A percentile compares a stretch with the other conserved stretches of the same genome.
phyloP scores from a whole-genome alignment of 2,113 vertebrate species.

The Lamprotornis superbus region DNA sequence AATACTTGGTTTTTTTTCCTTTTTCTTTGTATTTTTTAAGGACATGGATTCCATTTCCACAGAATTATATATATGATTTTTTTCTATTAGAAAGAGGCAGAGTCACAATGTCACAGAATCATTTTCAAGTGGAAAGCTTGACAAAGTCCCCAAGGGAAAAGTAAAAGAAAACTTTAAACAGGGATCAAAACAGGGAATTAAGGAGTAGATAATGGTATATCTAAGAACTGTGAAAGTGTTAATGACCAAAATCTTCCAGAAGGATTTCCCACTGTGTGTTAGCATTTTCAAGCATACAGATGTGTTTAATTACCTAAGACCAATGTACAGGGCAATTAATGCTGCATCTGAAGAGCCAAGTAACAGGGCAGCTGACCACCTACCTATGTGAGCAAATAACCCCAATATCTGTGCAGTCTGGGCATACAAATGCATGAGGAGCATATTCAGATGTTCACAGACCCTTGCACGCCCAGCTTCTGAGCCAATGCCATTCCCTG shows the following conservation, averaged over 20 bases:
- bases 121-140: neutral
- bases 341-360: neutral
- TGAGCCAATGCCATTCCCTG: neutral
- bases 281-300: neutral
- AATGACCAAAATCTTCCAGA: neutral
- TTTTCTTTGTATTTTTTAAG: neutral
- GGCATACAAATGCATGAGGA: neutral
- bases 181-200: neutral
- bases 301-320: constrained; percentile 3
- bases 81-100: neutral
- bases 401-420: neutral
- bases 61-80: neutral
- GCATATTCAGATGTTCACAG: neutral
- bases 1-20: neutral
- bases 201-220: neutral
- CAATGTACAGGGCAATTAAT: neutral
- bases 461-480: neutral
- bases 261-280: neutral
- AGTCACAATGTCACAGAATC: neutral
- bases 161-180: neutral
- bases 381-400: neutral
- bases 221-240: neutral
- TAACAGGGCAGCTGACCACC: neutral
- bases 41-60: neutral
- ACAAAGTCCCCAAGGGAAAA: neutral